Conservation (phyloP, 2,888 invertebrate genomes). For the Eupithecia pulchellata region DNA sequence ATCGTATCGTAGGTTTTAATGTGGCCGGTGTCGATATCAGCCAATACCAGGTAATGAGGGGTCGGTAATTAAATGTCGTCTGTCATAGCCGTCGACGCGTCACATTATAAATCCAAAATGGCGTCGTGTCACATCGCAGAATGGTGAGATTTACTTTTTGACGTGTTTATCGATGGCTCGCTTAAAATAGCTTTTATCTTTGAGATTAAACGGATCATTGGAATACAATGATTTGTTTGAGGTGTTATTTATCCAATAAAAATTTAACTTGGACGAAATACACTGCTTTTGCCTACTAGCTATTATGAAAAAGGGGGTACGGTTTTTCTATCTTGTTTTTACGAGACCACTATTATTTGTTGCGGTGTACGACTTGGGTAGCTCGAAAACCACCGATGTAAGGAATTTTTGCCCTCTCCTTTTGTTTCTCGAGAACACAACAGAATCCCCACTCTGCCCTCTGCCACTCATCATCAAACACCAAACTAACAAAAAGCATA, state of each 20-base stretch:
- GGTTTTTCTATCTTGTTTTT: background rate
- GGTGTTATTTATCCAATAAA: background rate
- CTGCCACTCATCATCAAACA: background rate
- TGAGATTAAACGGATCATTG: slow-evolving; percentile 8
- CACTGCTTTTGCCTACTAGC: no score
- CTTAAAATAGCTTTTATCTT: slow-evolving; percentile 13
- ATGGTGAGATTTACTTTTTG: slow-evolving; percentile 37
- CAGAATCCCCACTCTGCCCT: background rate
- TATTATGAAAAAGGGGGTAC: no score
- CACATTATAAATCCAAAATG: slow-evolving; percentile 78
- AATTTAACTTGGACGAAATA: background rate
- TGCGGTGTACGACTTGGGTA: background rate
- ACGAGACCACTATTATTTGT: background rate
- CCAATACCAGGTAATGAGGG: slow-evolving; percentile 82
- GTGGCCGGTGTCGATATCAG: slow-evolving; percentile 71
- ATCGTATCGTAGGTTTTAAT: slow-evolving; percentile 54
- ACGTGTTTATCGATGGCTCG: slow-evolving; percentile 9
- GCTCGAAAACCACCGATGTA: background rate
- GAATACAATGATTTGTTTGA: background rate
- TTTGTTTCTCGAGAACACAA: background rate
- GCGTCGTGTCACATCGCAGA: slow-evolving; percentile 60
- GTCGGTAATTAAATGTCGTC: slow-evolving; percentile 83
- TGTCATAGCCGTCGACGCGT: slow-evolving; percentile 79
- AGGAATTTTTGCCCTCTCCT: background rate
- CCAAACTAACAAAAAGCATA: slow-evolving; percentile 22